Base-by-base conservation (phyloP, 2,113 vertebrate species). In the Lophura nycthemera region DNA sequence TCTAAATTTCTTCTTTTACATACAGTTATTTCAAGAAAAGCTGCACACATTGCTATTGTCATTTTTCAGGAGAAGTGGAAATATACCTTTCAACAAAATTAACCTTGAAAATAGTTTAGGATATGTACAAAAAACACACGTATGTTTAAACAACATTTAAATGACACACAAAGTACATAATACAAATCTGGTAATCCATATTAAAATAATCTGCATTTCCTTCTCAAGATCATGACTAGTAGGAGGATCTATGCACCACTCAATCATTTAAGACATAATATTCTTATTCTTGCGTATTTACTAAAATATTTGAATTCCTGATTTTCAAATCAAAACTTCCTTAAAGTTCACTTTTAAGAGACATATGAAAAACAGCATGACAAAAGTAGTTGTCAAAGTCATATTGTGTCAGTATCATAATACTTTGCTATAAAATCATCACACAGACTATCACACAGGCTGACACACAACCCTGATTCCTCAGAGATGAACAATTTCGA, bases 41-140 rank as follows among this genome's bases (percentile, higher is more conserved):
- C 34, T 77, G 40, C 42, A 86, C 60, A 25, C 8, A 3, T 59
- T 50, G 29, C 13, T 69, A 70, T 61, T 64, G 52, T 73, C 40
- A 10, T 24, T 81, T 81, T 43, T 45, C 38, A 12, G 19, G 40
- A 30, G 30, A 94, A 90, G 30, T 66, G 91, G 92, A 96, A 96
- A 89, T 73, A 4, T 38, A 93, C 81, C 36, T 20, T 32, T 38
- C 29, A 15, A 50, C 48, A 19, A 47, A 40, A 48, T 61, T 20
- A 38, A 63, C 47, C 29, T 15, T 63, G 17, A 32, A 24, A 25
- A 21, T 38, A 25, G 19, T 15, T 36, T 36, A 63, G 24, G 18
- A 25, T 32, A 48, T 32, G 20, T 61, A 61, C 14, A 34, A 34
- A 61, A 24, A 61, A 9, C 11, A 54, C 15, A 20, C 11, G 19